Percentiles rank a stretch among this genome's conserved stretches.
Conservation (phyloP, 2,797 vertebrate genomes). For the Valencia hispanica region DNA sequence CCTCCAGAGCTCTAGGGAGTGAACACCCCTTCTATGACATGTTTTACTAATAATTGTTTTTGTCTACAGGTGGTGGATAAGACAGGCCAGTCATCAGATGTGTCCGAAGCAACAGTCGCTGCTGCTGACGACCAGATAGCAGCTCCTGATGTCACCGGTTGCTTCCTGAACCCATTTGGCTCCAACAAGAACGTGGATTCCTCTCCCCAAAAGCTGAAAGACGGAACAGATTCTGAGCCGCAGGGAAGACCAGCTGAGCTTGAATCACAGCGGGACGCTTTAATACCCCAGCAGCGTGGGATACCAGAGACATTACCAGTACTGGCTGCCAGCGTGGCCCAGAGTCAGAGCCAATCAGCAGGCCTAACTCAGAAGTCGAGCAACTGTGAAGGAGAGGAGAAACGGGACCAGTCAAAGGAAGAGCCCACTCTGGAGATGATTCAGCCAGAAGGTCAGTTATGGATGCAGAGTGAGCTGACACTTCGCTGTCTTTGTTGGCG, state of each 20-base stretch:
- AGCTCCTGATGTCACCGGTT: slow-evolving; percentile 24
- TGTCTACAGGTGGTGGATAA: slow-evolving; percentile 62
- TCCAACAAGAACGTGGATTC: slow-evolving; percentile 12
- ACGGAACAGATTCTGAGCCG: slow-evolving; percentile 32
- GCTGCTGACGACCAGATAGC: slow-evolving; percentile 25
- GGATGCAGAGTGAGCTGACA: background rate
- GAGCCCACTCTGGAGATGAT: slow-evolving; percentile 79
- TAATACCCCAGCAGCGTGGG: slow-evolving; percentile 29
- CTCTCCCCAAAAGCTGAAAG: slow-evolving; percentile 32
- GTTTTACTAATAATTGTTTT: background rate
- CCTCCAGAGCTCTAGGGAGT: background rate
- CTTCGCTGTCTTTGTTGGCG: background rate
- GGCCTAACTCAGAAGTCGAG: slow-evolving; percentile 12
- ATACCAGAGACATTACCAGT: slow-evolving; percentile 12
- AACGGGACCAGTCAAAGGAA: slow-evolving; percentile 86
- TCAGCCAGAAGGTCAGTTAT: slow-evolving; percentile 83
- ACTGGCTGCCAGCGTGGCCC: background rate
- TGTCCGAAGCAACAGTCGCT: slow-evolving; percentile 26
- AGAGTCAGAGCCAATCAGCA: slow-evolving; percentile 15
- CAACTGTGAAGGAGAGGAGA: slow-evolving; percentile 75
- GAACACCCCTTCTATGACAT: background rate
- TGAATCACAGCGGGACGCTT: slow-evolving; percentile 35
- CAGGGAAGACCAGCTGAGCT: slow-evolving; percentile 38
- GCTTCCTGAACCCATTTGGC: slow-evolving; percentile 25
- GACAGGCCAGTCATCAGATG: slow-evolving; percentile 32